These are phyloP conservation scores for Blastobasis adustella DNA, from an alignment of 2,888 invertebrate species.

Conservation along the genomic window DNA sequence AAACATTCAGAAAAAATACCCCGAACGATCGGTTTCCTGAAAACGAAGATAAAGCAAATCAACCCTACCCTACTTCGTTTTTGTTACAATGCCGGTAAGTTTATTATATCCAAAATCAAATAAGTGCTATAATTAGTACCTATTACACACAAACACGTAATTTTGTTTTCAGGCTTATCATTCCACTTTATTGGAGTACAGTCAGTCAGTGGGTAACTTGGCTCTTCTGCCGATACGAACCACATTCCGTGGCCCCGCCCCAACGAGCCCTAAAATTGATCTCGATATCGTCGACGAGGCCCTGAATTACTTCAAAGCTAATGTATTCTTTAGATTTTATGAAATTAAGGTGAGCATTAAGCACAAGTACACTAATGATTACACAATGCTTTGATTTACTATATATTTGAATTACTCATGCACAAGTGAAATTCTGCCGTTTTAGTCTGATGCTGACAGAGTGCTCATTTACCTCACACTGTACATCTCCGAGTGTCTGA, in stretches of 20 bases:
- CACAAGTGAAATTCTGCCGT: too few relatives aligned
- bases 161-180: conserved; percentile 88
- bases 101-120: not conserved
- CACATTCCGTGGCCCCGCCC: conserved; percentile 94
- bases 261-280: conserved; percentile 77
- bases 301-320: conserved; percentile 97
- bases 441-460: conserved; percentile 95
- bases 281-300: conserved; percentile 98
- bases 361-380: not conserved
- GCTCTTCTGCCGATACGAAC: conserved; percentile 94
- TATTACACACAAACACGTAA: not conserved
- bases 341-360: conserved; percentile 92
- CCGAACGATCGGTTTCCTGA: too few relatives aligned
- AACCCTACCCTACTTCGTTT: not conserved
- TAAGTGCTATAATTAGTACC: not conserved
- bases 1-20: too few relatives aligned
- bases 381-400: conserved; percentile 20
- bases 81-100: conserved; percentile 33
- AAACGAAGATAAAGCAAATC: too few relatives aligned
- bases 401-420: too few relatives aligned
- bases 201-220: conserved; percentile 90
- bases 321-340: conserved; percentile 98
- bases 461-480: conserved; percentile 97
- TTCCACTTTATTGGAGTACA: conserved; percentile 86
- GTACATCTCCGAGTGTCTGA: conserved; percentile 98